Percentiles rank a stretch among this genome's conserved stretches.
These are phyloP conservation scores for Cynopterus brachyotis DNA, from an alignment of 2,113 vertebrate species.

Conservation along the genomic window DNA sequence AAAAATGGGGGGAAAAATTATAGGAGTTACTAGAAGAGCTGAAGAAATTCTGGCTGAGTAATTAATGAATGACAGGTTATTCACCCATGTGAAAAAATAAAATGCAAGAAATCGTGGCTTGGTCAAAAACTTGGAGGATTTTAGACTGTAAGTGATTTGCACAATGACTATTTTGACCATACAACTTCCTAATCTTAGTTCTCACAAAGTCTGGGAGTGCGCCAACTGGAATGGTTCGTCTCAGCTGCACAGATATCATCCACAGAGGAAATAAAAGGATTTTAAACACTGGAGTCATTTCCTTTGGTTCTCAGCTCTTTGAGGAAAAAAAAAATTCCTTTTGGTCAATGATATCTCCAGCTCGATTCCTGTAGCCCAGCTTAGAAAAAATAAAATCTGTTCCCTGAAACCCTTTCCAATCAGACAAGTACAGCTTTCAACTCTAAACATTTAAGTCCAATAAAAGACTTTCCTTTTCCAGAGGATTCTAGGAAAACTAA, in stretches of 20 bases:
- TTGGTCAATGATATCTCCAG: conserved; percentile 87
- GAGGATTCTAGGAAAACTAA: conserved; percentile 65
- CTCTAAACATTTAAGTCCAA: conserved; percentile 60
- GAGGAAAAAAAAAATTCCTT: conserved; percentile 84
- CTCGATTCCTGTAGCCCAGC: conserved; percentile 85
- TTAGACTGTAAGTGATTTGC: conserved; percentile 85
- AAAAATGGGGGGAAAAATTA: background rate
- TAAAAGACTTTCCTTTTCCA: conserved; percentile 59
- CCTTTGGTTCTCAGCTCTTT: conserved; percentile 88
- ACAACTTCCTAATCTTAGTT: conserved; percentile 88
- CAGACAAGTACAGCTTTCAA: conserved; percentile 73
- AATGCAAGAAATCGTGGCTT: conserved; percentile 61
- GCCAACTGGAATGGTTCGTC: conserved; percentile 83
- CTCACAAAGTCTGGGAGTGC: conserved; percentile 85
- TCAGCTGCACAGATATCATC: conserved; percentile 87
- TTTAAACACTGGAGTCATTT: conserved; percentile 92
- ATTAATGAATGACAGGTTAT: conserved; percentile 49
- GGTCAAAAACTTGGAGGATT: conserved; percentile 80
- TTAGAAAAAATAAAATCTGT: conserved; percentile 79
- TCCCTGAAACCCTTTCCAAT: conserved; percentile 60
- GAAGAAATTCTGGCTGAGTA: conserved; percentile 44
- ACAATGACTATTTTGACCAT: conserved; percentile 86
- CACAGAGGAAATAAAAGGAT: conserved; percentile 89
- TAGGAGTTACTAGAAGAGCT: conserved; percentile 34
- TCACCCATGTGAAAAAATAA: conserved; percentile 53